Conservation (phyloP, 2,797 vertebrate species). For the Semotilus atromaculatus region DNA sequence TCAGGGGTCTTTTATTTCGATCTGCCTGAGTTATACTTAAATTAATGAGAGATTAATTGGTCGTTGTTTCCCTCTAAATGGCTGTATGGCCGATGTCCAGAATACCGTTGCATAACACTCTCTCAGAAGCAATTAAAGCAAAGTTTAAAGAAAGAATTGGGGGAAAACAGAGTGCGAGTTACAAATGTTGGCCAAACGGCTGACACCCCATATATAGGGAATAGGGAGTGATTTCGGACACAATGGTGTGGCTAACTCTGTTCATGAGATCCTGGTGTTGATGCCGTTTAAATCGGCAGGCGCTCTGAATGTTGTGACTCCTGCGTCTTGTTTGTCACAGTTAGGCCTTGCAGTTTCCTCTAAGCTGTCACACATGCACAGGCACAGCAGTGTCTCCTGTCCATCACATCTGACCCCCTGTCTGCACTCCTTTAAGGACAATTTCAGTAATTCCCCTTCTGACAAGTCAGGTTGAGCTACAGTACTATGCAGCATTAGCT, state of each 20-base stretch:
- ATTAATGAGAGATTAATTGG: slow-evolving; percentile 54
- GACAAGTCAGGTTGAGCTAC: neutral
- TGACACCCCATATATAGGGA: neutral
- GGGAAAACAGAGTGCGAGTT: neutral
- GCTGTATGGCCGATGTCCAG: slow-evolving; percentile 18
- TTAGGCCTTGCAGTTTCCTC: slow-evolving; percentile 59
- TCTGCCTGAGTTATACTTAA: slow-evolving; percentile 45
- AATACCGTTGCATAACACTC: slow-evolving; percentile 4
- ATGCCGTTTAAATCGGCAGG: slow-evolving; percentile 58
- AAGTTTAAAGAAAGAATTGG: neutral
- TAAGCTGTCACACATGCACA: slow-evolving; percentile 35
- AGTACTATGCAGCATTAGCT: neutral
- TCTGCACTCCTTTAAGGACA: slow-evolving; percentile 6
- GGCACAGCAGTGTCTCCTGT: slow-evolving; percentile 20
- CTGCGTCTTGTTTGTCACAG: slow-evolving; percentile 44
- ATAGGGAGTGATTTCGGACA: neutral
- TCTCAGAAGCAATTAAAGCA: slow-evolving; percentile 14
- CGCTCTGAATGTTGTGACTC: slow-evolving; percentile 45
- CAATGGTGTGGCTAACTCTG: neutral
- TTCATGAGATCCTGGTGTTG: slow-evolving; percentile 67
- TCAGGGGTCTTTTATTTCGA: slow-evolving; percentile 44
- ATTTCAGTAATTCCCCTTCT: slow-evolving; percentile 1
- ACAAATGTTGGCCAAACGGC: neutral
- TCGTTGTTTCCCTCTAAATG: slow-evolving; percentile 45
- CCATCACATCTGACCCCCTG: slow-evolving; percentile 7